Evolutionary conservation across 2,113 vertebrate species (phyloP).

Genomic region (Xenotilapia leptura): DNA sequence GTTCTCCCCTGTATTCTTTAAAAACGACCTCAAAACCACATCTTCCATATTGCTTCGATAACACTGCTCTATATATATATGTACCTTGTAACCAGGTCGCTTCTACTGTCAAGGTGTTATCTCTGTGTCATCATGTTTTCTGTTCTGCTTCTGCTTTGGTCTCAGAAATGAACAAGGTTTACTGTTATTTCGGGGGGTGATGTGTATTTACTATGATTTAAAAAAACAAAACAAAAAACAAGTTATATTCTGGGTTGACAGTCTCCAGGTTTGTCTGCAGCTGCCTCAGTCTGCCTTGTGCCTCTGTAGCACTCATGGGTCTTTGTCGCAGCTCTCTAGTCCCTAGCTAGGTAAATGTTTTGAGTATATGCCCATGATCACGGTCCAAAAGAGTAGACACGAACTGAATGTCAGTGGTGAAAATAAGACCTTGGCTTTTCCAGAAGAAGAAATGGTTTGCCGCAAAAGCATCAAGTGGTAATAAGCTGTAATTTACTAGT

Average conservation of each 20-base stretch:
- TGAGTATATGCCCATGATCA: slow-evolving; percentile 95
- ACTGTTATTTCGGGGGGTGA: slow-evolving; percentile 11
- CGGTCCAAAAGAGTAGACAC: slow-evolving; percentile 30
- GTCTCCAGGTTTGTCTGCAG: slow-evolving; percentile 77
- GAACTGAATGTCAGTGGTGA: slow-evolving; percentile 7
- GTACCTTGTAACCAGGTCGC: slow-evolving; percentile 83
- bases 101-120: slow-evolving; percentile 65
- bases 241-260: slow-evolving; percentile 51
- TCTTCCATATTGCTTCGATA: slow-evolving; percentile 83
- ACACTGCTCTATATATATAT: slow-evolving; percentile 73
- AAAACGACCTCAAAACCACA: slow-evolving; percentile 55
- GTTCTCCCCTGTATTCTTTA: slow-evolving; percentile 3
- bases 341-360: slow-evolving; percentile 84
- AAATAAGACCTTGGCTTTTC: neutral
- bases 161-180: slow-evolving; percentile 68
- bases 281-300: slow-evolving; percentile 65
- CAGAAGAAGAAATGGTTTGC: neutral
- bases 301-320: slow-evolving; percentile 51
- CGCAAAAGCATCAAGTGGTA: neutral
- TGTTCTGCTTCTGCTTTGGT: slow-evolving; percentile 74
- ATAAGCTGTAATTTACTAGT: neutral
- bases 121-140: slow-evolving; percentile 67
- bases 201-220: slow-evolving; percentile 8
- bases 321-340: slow-evolving; percentile 61
- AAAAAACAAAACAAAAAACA: neutral